Evolutionary conservation across 2,113 vertebrate species (phyloP).

Genomic region (Neolamprologus hecqui): DNA sequence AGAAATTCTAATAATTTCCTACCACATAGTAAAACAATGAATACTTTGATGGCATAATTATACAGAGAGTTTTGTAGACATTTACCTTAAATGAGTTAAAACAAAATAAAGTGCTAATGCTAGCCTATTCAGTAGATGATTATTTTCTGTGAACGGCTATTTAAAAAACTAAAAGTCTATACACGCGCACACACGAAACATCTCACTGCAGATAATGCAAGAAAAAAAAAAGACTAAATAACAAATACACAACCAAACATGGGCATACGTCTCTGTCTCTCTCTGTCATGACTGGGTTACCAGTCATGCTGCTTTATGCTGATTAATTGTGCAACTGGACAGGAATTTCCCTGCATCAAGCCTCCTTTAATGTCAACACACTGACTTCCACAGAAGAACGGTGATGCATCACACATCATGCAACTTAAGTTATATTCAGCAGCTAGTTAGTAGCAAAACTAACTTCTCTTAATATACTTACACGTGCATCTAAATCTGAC

Average conservation of each 20-base stretch:
- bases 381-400: constrained; percentile 23
- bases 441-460: not conserved
- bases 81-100: not conserved
- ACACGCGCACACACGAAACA: rapidly evolving
- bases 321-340: constrained; percentile 64
- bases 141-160: not conserved
- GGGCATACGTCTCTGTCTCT: not conserved
- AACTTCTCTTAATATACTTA: not conserved
- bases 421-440: not conserved
- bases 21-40: not conserved
- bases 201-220: not conserved
- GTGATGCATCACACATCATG: not conserved
- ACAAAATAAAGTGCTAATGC: not conserved
- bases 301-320: constrained; percentile 30
- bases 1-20: not conserved
- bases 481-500: not conserved
- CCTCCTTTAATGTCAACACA: constrained; percentile 29
- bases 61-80: not conserved
- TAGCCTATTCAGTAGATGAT: not conserved
- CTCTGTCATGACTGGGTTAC: not conserved
- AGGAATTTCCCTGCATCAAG: constrained; percentile 63
- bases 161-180: not conserved
- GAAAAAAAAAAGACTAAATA: not conserved
- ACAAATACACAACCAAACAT: not conserved
- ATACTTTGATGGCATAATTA: not conserved